These are phyloP conservation scores for Rhodeus uyekii DNA, from an alignment of 2,797 vertebrate genomes.

Conservation along the genomic window DNA sequence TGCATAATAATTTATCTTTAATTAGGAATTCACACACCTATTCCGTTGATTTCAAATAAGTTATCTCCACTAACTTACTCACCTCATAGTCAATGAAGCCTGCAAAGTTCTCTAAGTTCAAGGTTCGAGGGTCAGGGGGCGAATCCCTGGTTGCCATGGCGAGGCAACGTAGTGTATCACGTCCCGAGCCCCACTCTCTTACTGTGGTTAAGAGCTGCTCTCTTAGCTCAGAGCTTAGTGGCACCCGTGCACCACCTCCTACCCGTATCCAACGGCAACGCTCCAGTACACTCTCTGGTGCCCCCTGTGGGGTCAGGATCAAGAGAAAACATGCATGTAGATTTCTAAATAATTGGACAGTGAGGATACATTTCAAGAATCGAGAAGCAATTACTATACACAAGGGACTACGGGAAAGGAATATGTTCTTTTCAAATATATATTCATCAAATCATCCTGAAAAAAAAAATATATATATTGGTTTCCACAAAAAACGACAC, in stretches of 20 bases:
- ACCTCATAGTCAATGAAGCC: conserved; percentile 78
- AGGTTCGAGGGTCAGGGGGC: conserved; percentile 71
- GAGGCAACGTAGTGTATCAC: conserved; percentile 79
- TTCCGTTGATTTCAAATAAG: background rate
- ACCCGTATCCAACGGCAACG: conserved; percentile 74
- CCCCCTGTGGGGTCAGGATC: conserved; percentile 66
- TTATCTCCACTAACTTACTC: background rate
- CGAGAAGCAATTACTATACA: background rate
- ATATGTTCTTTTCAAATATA: background rate
- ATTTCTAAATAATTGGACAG: background rate
- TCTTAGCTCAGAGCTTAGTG: conserved; percentile 65
- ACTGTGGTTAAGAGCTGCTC: conserved; percentile 75
- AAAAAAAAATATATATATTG: background rate
- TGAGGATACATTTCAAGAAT: background rate
- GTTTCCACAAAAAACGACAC: background rate
- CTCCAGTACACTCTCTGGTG: conserved; percentile 79
- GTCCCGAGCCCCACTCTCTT: conserved; percentile 76
- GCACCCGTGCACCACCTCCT: conserved; percentile 61
- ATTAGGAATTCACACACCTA: background rate
- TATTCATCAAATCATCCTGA: background rate
- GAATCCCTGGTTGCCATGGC: conserved; percentile 80
- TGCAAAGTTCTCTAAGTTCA: conserved; percentile 76
- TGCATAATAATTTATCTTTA: background rate
- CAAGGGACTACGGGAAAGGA: background rate
- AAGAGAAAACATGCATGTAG: background rate